Conservation (phyloP, 2,888 invertebrate species). For the Microctonus brassicae region DNA sequence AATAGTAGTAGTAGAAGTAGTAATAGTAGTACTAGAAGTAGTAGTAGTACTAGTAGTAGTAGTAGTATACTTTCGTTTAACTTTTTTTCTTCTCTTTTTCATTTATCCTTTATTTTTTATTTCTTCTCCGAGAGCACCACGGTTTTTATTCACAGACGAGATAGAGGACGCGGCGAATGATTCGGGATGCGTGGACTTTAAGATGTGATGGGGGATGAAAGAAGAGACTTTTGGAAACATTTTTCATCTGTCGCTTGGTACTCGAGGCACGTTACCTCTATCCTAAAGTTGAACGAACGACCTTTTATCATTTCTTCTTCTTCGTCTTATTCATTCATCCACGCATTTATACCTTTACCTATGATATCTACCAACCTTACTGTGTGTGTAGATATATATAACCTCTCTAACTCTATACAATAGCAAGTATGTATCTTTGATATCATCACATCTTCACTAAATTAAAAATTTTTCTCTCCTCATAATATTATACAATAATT, state of each 20-base stretch:
- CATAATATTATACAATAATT: too few relatives aligned
- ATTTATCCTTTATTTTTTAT: background rate
- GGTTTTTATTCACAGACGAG: background rate
- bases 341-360: conserved; percentile 22
- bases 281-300: conserved; percentile 47
- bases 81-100: background rate
- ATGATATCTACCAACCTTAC: background rate
- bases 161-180: conserved; percentile 30
- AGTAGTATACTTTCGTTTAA: too few relatives aligned
- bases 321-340: conserved; percentile 15
- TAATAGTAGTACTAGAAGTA: too few relatives aligned
- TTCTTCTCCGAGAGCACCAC: background rate
- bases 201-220: conserved; percentile 36
- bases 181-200: conserved; percentile 27
- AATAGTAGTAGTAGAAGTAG: too few relatives aligned
- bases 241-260: conserved; percentile 52
- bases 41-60: too few relatives aligned
- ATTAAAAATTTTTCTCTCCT: background rate
- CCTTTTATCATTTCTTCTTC: conserved; percentile 9
- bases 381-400: background rate
- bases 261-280: conserved; percentile 52
- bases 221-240: conserved; percentile 46
- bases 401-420: background rate
- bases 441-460: background rate
- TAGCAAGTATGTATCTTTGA: background rate